phyloP scores from a whole-genome alignment of 2,888 invertebrate species.

The Halictus quadricinctus region DNA sequence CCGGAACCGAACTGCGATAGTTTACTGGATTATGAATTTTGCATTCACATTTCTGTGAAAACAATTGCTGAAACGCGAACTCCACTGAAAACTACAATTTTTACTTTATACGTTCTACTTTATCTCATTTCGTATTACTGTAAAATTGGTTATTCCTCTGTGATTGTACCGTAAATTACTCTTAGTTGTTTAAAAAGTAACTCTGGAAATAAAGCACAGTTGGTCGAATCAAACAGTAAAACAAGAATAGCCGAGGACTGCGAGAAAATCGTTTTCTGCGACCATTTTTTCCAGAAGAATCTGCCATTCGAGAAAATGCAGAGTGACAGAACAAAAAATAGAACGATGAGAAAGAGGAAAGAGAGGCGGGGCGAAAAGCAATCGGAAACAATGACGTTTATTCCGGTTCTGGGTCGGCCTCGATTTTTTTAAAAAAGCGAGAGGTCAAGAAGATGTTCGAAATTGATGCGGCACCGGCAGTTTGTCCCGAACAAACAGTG shows the following conservation, averaged over 20 bases:
- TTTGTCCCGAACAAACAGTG: conserved; percentile 1
- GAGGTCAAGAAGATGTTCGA: conserved; percentile 4
- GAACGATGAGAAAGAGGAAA: not conserved
- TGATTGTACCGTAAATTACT: too few species aligned
- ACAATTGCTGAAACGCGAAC: too few species aligned
- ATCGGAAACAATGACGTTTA: not conserved
- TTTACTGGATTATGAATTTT: not conserved
- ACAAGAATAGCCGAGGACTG: not conserved
- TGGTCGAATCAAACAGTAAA: not conserved
- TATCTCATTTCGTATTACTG: too few species aligned
- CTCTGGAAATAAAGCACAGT: too few species aligned
- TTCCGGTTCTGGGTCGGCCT: not conserved
- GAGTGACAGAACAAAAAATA: not conserved
- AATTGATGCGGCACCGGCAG: not conserved
- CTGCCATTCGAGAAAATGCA: not conserved
- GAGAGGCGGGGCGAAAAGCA: not conserved
- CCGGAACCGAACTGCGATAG: not conserved
- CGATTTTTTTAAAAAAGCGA: not conserved
- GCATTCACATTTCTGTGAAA: not conserved
- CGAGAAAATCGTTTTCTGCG: not conserved
- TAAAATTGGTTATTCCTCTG: too few species aligned
- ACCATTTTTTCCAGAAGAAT: not conserved
- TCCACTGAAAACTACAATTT: too few species aligned
- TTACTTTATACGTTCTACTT: too few species aligned
- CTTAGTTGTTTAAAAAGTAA: not conserved